Conservation (phyloP, 2,888 invertebrate genomes). For the Spodoptera littoralis region DNA sequence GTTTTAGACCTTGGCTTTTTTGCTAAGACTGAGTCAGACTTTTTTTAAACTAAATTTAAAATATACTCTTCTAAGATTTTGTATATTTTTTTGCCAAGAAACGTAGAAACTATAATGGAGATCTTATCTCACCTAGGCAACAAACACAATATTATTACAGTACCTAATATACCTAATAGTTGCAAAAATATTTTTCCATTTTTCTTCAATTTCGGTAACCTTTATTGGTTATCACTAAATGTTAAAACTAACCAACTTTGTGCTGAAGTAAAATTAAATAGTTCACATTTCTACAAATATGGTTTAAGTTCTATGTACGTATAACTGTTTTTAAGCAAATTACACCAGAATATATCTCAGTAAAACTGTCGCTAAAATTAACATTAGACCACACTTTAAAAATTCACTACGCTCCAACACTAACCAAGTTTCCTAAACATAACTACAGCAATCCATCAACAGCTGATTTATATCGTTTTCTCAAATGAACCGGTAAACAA, state of each 20-base stretch:
- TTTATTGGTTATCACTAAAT: no score
- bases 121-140: no score
- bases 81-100: slow-evolving; percentile 3
- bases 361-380: neutral
- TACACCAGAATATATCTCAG: no score
- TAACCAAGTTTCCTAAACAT: slow-evolving; percentile 21
- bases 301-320: no score
- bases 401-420: neutral
- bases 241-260: no score
- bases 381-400: neutral
- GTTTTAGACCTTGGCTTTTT: slow-evolving; percentile 42
- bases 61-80: slow-evolving; percentile 19
- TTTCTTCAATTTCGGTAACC: no score
- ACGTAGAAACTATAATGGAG: neutral
- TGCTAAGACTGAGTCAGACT: slow-evolving; percentile 43
- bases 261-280: no score
- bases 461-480: slow-evolving; percentile 43
- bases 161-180: no score
- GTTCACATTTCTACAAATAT: no score
- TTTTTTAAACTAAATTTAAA: slow-evolving; percentile 32
- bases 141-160: no score
- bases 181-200: no score
- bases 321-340: neutral
- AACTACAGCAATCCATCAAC: slow-evolving; percentile 7
- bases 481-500: slow-evolving; percentile 38